Evolutionary conservation across 2,888 invertebrate species (phyloP).

Genomic region (Hyposoter dolosus): DNA sequence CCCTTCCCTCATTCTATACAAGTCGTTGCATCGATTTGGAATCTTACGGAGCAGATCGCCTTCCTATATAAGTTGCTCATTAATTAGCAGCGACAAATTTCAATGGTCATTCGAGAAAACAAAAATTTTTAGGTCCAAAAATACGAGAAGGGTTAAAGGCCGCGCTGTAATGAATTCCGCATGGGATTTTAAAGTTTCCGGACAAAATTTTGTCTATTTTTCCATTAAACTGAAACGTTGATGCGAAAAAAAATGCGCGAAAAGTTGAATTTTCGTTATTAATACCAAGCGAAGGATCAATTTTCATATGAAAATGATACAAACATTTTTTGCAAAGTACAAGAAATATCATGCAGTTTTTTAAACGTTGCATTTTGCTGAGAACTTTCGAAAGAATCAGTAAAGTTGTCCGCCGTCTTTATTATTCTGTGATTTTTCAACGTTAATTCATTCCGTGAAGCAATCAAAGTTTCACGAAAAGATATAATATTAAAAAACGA

Average conservation of each 20-base stretch:
- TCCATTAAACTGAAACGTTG: background rate
- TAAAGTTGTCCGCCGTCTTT: background rate
- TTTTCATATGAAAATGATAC: no score
- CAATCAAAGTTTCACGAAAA: background rate
- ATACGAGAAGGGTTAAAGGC: background rate
- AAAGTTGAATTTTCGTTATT: no score
- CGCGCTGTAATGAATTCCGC: background rate
- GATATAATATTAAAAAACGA: background rate
- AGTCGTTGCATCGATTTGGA: background rate
- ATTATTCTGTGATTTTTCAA: background rate
- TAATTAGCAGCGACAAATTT: background rate
- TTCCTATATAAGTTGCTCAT: background rate
- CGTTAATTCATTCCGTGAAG: background rate
- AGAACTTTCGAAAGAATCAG: background rate
- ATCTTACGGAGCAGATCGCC: background rate
- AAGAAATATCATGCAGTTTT: no score
- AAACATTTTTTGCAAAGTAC: no score
- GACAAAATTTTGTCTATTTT: background rate
- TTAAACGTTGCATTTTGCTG: background rate
- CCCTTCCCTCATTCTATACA: background rate
- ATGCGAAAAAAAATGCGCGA: background rate
- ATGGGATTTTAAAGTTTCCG: background rate
- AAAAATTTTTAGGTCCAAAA: background rate
- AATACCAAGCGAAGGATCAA: no score
- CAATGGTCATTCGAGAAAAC: background rate